These are phyloP conservation scores for Ennomos erosarius DNA, from an alignment of 2,888 invertebrate species.

Conservation along the genomic window DNA sequence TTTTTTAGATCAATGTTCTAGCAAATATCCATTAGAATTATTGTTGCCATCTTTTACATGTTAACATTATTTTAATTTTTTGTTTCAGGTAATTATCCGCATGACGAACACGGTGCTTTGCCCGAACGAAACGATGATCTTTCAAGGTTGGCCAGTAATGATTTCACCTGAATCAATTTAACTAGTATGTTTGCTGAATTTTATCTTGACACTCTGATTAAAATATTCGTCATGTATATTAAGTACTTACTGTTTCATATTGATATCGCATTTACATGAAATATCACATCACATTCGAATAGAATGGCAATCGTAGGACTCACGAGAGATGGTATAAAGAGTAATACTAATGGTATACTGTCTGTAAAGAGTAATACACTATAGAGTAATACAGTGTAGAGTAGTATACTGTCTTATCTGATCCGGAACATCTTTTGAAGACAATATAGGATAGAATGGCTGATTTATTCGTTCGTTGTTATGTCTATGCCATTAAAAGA, in stretches of 20 bases:
- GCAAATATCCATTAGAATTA: slow-evolving; percentile 13
- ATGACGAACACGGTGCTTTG: slow-evolving; percentile 37
- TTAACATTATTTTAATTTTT: slow-evolving; percentile 38
- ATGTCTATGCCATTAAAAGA: slow-evolving; percentile 46
- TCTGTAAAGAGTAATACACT: too few relatives aligned
- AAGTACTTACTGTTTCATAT: slow-evolving; percentile 19
- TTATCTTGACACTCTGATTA: slow-evolving; percentile 29
- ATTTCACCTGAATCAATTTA: slow-evolving; percentile 62
- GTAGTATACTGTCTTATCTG: slow-evolving; percentile 7
- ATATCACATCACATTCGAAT: slow-evolving; percentile 14
- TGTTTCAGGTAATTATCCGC: slow-evolving; percentile 69
- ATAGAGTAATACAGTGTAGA: too few relatives aligned
- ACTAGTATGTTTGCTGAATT: slow-evolving; percentile 35
- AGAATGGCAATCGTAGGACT: slow-evolving; percentile 22
- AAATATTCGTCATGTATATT: slow-evolving; percentile 31
- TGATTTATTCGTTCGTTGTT: slow-evolving; percentile 33
- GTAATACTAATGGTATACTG: too few relatives aligned
- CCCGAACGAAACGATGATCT: slow-evolving; percentile 37
- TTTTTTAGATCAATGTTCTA: slow-evolving; percentile 18
- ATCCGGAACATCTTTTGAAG: slow-evolving; percentile 8
- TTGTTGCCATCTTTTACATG: slow-evolving; percentile 3
- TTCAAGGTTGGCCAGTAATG: slow-evolving; percentile 58
- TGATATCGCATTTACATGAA: slow-evolving; percentile 11
- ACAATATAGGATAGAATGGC: slow-evolving; percentile 16
- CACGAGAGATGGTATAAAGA: slow-evolving; percentile 7